A percentile compares a stretch with the other conserved stretches of the same genome.
phyloP scores from a whole-genome alignment of 2,888 invertebrate genomes.

The Heliconius ethilla region DNA sequence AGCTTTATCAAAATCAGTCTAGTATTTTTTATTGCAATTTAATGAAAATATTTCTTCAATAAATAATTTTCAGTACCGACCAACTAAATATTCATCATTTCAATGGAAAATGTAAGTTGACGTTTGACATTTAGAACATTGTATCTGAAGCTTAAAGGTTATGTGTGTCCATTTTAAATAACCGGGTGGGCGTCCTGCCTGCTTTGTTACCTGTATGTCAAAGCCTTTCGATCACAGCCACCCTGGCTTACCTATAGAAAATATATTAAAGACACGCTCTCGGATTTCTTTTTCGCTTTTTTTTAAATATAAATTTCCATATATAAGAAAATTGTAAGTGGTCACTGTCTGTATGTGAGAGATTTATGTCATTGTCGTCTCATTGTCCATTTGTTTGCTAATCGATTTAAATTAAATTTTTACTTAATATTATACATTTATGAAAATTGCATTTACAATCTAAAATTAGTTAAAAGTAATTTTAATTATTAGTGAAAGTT shows the following conservation, averaged over 20 bases:
- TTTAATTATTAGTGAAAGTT: no score
- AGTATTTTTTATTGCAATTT: not conserved
- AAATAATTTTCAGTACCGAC: not conserved
- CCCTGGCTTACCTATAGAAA: not conserved
- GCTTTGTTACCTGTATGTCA: not conserved
- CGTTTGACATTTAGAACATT: slow-evolving; percentile 13
- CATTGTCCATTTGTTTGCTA: no score
- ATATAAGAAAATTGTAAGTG: no score
- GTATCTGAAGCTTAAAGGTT: not conserved
- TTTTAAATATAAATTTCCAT: no score
- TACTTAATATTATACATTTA: no score
- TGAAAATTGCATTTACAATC: no score
- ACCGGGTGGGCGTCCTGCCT: not conserved
- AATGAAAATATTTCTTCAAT: not conserved
- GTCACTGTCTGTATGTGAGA: no score
- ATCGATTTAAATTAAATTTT: no score
- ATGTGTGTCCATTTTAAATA: slow-evolving; percentile 7
- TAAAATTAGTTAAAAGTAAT: no score
- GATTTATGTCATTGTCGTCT: no score
- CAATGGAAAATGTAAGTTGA: not conserved
- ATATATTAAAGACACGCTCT: not conserved
- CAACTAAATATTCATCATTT: not conserved
- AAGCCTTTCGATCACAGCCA: not conserved
- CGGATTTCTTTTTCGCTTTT: no score
- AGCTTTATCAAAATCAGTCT: no score